phyloP scores from a whole-genome alignment of 2,797 vertebrate species.

The Labroides dimidiatus region DNA sequence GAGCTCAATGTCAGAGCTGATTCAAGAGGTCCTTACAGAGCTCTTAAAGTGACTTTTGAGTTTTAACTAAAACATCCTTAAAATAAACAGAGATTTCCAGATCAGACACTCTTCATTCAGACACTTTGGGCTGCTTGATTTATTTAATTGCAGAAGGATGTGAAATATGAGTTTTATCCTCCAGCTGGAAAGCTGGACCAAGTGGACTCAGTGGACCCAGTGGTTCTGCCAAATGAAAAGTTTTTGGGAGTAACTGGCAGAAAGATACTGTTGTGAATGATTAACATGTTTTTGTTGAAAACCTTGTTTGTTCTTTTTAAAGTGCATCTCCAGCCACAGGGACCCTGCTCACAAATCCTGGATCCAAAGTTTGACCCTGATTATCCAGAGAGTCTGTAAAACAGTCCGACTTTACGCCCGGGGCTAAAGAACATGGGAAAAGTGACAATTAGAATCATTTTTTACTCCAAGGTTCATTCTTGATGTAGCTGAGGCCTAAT shows the following conservation, averaged over 20 bases:
- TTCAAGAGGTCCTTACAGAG: no score
- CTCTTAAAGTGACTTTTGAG: no score
- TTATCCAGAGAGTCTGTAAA: background rate
- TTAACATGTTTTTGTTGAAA: constrained; percentile 3
- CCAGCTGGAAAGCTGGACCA: background rate
- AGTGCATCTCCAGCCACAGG: background rate
- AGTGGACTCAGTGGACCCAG: background rate
- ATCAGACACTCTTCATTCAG: no score
- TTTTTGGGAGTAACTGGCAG: constrained; percentile 1
- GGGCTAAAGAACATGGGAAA: no score
- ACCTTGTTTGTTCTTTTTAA: background rate
- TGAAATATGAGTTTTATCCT: constrained; percentile 11
- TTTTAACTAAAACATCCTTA: no score
- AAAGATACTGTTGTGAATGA: constrained; percentile 7
- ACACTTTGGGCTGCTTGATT: no score
- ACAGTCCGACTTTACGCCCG: background rate
- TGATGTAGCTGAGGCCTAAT: constrained; percentile 15
- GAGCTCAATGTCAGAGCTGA: no score
- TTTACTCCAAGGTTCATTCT: background rate
- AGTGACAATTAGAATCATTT: background rate
- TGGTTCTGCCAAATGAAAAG: background rate
- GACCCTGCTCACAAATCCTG: background rate
- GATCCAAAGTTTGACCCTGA: background rate
- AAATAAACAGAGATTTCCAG: no score
- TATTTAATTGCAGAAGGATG: constrained; percentile 3